phyloP scores from a whole-genome alignment of 2,797 vertebrate species.

The Oreochromis mossambicus region DNA sequence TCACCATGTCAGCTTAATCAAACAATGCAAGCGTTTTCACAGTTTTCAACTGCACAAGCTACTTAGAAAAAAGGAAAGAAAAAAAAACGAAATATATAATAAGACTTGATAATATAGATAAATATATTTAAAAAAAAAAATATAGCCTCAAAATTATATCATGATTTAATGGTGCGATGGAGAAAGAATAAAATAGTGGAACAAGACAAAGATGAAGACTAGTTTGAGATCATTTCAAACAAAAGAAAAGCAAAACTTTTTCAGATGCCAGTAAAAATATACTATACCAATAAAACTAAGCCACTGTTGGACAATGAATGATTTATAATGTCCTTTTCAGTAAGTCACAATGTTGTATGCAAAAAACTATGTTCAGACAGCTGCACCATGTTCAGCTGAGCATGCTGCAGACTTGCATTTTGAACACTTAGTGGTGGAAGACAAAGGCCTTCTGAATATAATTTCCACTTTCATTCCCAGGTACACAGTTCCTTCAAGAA shows the following conservation, averaged over 20 bases:
- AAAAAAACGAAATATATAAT: accelerated
- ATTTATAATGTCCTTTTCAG: background rate
- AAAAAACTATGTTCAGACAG: background rate
- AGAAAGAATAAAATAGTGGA: background rate
- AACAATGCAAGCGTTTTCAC: background rate
- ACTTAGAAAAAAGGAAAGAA: background rate
- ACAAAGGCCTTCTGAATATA: background rate
- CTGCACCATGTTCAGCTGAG: background rate
- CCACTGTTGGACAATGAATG: background rate
- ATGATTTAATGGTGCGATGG: background rate
- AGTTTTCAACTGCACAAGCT: background rate
- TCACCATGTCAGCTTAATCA: background rate
- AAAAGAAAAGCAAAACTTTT: background rate
- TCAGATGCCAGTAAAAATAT: background rate
- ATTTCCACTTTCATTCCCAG: background rate
- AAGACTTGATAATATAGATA: background rate
- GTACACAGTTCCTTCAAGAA: background rate
- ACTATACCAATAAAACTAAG: background rate
- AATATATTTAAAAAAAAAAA: background rate
- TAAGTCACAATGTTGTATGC: background rate
- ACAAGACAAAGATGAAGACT: background rate
- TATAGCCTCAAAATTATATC: background rate
- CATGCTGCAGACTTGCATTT: background rate
- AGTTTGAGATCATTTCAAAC: background rate
- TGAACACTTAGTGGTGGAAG: background rate